Evolutionary conservation across 2,888 invertebrate species (phyloP).

Genomic region (Drosophila nigricruria): DNA sequence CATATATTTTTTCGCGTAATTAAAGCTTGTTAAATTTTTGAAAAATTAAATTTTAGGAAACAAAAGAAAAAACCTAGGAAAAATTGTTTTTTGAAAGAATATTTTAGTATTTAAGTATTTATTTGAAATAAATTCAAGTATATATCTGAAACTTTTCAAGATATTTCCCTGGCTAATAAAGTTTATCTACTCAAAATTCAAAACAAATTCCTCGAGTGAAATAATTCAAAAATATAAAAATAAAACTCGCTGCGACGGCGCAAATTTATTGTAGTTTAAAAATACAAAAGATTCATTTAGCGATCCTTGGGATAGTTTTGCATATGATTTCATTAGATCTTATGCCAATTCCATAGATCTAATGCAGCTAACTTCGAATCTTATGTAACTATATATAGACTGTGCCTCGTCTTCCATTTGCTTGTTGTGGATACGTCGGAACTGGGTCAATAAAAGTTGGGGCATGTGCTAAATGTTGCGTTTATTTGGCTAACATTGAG

Average conservation of each 20-base stretch:
- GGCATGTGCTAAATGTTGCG: conserved; percentile 62
- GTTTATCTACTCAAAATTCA: conserved; percentile 1
- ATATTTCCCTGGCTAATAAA: conserved; percentile 6
- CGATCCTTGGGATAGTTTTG: conserved; percentile 41
- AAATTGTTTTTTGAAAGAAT: conserved; percentile 9
- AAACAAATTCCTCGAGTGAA: conserved; percentile 43
- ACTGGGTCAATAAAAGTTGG: conserved; percentile 65
- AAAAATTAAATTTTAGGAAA: conserved; percentile 25
- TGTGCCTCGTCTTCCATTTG: conserved; percentile 20
- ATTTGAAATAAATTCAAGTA: conserved; percentile 1
- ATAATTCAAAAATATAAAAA: conserved; percentile 38
- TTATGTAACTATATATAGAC: neutral
- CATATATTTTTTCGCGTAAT: conserved; percentile 37
- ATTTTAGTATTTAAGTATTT: conserved; percentile 6
- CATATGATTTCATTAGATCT: conserved; percentile 35
- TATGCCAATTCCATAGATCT: conserved; percentile 29
- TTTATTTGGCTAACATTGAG: conserved; percentile 59
- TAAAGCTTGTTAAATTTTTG: conserved; percentile 57
- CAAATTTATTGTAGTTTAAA: conserved; percentile 40
- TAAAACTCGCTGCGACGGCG: conserved; percentile 38
- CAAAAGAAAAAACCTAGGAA: conserved; percentile 12
- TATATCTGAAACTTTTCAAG: neutral
- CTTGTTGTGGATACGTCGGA: conserved; percentile 29
- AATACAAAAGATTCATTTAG: conserved; percentile 15
- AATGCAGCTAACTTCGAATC: neutral